These are phyloP conservation scores for Andricus quercusramuli DNA, from an alignment of 2,888 invertebrate species.

Conservation along the genomic window DNA sequence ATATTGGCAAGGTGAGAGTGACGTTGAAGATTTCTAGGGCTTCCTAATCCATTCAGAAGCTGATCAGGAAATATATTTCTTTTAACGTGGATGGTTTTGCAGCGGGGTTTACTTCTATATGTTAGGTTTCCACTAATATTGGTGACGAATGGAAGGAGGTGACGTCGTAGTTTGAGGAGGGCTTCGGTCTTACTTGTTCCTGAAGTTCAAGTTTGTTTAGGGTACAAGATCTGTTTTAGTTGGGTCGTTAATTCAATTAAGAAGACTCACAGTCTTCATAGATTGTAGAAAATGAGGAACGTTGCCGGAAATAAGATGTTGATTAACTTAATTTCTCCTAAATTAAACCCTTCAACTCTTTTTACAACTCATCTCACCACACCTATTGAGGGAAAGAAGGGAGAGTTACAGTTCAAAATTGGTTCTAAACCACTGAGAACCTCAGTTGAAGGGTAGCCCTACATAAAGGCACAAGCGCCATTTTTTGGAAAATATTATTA, in stretches of 20 bases:
- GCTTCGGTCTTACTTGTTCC: conserved; percentile 12
- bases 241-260: neutral
- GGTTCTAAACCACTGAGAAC: too few relatives aligned
- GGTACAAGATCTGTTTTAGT: neutral
- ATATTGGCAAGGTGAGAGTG: conserved; percentile 62
- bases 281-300: neutral
- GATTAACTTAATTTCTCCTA: too few relatives aligned
- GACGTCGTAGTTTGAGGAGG: conserved; percentile 7
- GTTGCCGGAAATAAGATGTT: too few relatives aligned
- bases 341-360: too few relatives aligned
- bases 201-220: neutral
- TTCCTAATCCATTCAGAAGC: conserved; percentile 72
- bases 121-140: conserved; percentile 28
- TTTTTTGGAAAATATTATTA: too few relatives aligned
- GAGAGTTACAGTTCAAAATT: too few relatives aligned
- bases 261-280: neutral
- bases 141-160: neutral
- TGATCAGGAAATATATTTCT: conserved; percentile 57
- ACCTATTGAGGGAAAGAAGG: too few relatives aligned
- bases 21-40: conserved; percentile 60
- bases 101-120: conserved; percentile 2
- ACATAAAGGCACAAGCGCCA: too few relatives aligned
- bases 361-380: too few relatives aligned
- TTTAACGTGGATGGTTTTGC: conserved; percentile 25
- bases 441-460: too few relatives aligned